Evolutionary conservation across 1,140 invertebrate species (phyloP).

Genomic region (Gryon sp.): DNA sequence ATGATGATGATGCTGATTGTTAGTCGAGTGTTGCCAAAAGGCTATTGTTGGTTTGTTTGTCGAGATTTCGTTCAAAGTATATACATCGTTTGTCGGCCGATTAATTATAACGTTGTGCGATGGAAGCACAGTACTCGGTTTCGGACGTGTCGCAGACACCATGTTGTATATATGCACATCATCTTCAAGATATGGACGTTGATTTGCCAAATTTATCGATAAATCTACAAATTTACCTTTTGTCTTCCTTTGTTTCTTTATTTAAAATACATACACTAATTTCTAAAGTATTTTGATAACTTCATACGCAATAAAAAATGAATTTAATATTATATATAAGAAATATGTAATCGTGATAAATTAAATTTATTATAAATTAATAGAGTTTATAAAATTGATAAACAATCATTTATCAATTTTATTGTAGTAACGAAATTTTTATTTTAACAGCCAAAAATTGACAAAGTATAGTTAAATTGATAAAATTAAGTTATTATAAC

Average conservation of each 20-base stretch:
- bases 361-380: too few species aligned
- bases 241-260: constrained; percentile 52
- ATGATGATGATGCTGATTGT: constrained; percentile 55
- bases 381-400: too few species aligned
- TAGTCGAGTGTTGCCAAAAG: constrained; percentile 52
- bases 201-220: constrained; percentile 75
- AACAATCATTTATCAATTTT: too few species aligned
- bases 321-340: too few species aligned
- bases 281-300: too few species aligned
- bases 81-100: constrained; percentile 72
- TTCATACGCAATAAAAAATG: too few species aligned
- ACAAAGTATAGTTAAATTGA: too few species aligned
- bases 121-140: constrained; percentile 60
- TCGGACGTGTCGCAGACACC: constrained; percentile 47
- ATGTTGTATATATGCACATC: constrained; percentile 74
- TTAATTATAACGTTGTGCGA: constrained; percentile 60
- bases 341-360: too few species aligned
- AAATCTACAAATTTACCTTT: constrained; percentile 72
- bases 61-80: constrained; percentile 48
- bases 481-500: too few species aligned
- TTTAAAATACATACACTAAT: too few species aligned
- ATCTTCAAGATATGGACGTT: constrained; percentile 76
- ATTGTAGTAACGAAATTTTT: too few species aligned
- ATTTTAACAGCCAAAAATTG: too few species aligned
- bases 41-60: constrained; percentile 54